A percentile compares a stretch with the other conserved stretches of the same genome.
phyloP scores from a whole-genome alignment of 2,888 invertebrate species.

The Ellobium chinense region DNA sequence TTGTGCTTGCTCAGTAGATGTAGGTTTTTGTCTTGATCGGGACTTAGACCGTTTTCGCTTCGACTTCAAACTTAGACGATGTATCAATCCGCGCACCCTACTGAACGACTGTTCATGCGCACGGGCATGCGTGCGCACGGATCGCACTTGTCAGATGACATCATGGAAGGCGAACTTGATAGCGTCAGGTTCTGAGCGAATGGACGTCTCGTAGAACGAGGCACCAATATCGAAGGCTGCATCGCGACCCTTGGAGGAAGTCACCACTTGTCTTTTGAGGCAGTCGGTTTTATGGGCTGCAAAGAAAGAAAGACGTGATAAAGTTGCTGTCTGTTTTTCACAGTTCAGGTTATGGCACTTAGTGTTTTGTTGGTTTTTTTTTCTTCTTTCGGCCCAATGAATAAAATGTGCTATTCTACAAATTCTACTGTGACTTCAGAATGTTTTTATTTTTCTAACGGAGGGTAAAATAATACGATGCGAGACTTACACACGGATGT shows the following conservation, averaged over 20 bases:
- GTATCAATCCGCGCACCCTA: constrained; percentile 39
- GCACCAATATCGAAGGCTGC: constrained; percentile 49
- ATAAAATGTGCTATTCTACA: too few relatives aligned
- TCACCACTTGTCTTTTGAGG: constrained; percentile 21
- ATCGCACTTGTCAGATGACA: constrained; percentile 51
- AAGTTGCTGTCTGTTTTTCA: background rate
- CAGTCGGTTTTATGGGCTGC: constrained; percentile 47
- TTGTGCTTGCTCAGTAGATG: background rate
- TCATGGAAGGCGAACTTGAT: constrained; percentile 49
- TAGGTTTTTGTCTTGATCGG: background rate
- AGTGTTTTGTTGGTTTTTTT: too few relatives aligned
- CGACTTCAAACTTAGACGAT: constrained; percentile 37
- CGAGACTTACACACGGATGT: too few relatives aligned
- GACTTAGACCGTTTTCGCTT: constrained; percentile 34
- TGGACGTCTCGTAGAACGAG: constrained; percentile 51
- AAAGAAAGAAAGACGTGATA: background rate
- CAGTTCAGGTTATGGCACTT: too few relatives aligned
- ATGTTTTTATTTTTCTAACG: too few relatives aligned
- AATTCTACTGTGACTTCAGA: too few relatives aligned
- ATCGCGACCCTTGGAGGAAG: constrained; percentile 44
- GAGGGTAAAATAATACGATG: too few relatives aligned
- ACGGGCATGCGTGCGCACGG: constrained; percentile 53
- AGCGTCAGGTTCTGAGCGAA: constrained; percentile 34
- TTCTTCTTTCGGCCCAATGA: background rate
- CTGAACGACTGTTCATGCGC: constrained; percentile 60